phyloP scores from a whole-genome alignment of 92 coral and sea anemone species.

The Zoanthus sansibaricus region DNA sequence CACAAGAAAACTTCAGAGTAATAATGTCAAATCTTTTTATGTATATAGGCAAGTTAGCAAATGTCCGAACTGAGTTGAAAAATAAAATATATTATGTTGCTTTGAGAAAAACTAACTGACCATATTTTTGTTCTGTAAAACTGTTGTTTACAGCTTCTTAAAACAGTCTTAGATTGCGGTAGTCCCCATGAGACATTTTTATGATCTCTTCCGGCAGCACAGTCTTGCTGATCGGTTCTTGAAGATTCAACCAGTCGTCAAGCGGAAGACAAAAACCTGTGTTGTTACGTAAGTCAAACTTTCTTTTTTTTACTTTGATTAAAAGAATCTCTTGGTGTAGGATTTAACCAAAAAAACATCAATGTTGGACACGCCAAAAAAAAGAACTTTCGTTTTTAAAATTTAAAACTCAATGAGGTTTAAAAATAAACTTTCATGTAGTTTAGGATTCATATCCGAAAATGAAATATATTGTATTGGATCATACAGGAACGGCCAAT shows the following conservation, averaged over 20 bases:
- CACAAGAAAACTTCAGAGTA: too few species aligned
- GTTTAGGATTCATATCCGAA: too few species aligned
- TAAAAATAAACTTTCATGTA: too few species aligned
- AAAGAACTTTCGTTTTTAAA: too few species aligned
- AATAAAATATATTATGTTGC: not conserved
- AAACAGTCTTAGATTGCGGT: not conserved
- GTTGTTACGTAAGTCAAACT: not conserved
- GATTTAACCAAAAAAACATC: too few species aligned
- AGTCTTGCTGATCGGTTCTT: not conserved
- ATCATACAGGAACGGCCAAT: too few species aligned
- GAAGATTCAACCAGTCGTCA: too few species aligned
- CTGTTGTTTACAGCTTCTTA: not conserved
- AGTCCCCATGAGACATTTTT: not conserved
- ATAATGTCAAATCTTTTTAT: too few species aligned
- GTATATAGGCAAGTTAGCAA: not conserved
- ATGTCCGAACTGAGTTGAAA: not conserved
- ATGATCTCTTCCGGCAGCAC: slow-evolving; percentile 4
- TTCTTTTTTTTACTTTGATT: not conserved
- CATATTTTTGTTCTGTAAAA: not conserved
- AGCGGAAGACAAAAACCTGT: not conserved
- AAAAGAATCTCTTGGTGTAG: too few species aligned
- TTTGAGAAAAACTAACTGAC: not conserved
- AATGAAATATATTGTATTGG: too few species aligned
- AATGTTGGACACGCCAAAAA: too few species aligned
- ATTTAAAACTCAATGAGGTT: too few species aligned